phyloP scores from a whole-genome alignment of 2,888 invertebrate species.

The Caenorhabditis zanzibari region DNA sequence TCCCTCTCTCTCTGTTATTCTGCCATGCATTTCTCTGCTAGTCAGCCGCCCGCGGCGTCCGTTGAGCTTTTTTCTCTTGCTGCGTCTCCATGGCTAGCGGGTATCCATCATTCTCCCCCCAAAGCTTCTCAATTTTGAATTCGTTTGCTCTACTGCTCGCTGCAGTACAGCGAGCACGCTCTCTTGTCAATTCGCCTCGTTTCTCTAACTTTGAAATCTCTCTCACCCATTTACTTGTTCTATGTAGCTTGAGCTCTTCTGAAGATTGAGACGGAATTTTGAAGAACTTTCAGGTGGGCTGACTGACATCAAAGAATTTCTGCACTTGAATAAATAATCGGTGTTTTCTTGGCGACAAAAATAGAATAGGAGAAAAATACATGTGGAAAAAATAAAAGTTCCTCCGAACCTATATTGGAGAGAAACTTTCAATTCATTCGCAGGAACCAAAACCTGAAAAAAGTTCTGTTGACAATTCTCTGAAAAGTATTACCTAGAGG shows the following conservation, averaged over 20 bases:
- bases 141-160: constrained; percentile 59
- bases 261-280: constrained; percentile 43
- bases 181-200: constrained; percentile 35
- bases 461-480: too few relatives aligned
- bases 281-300: constrained; percentile 47
- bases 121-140: constrained; percentile 63
- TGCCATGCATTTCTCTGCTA: constrained; percentile 52
- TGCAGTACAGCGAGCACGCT: constrained; percentile 59
- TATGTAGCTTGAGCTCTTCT: constrained; percentile 57
- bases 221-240: constrained; percentile 43
- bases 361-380: neutral
- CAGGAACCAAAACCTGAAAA: too few relatives aligned
- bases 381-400: neutral
- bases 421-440: neutral
- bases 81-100: constrained; percentile 12
- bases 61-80: constrained; percentile 40
- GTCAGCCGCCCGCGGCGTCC: constrained; percentile 42
- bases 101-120: constrained; percentile 16
- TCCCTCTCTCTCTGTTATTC: constrained; percentile 20
- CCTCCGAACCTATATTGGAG: too few relatives aligned
- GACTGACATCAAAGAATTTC: constrained; percentile 20
- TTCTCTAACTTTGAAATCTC: constrained; percentile 43
- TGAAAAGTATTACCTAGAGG: too few relatives aligned
- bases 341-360: neutral
- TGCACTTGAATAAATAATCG: neutral